Evolutionary conservation across 2,797 vertebrate genomes (phyloP).

Genomic region (Erethizon dorsatum): DNA sequence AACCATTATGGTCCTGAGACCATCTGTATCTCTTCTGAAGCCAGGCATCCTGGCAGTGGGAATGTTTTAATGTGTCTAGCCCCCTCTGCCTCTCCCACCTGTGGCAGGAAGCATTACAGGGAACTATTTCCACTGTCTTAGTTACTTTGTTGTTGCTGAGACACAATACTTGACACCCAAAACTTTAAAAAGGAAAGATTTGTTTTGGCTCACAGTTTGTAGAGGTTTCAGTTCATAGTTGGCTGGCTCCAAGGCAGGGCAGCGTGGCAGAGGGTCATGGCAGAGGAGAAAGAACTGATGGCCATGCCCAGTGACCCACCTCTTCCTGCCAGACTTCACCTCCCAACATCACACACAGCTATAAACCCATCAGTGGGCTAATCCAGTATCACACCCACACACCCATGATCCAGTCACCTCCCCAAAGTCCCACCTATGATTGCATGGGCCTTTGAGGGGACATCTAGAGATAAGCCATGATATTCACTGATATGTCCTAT

Average conservation of each 20-base stretch:
- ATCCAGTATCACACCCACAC: background rate
- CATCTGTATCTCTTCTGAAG: background rate
- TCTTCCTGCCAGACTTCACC: no score
- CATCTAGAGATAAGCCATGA: background rate
- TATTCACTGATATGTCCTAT: rapidly evolving
- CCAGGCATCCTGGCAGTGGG: background rate
- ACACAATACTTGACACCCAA: background rate
- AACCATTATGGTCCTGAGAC: background rate
- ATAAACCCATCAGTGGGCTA: background rate
- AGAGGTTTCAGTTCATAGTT: background rate
- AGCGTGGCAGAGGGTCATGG: background rate
- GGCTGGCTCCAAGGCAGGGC: background rate
- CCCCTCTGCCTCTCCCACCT: rapidly evolving
- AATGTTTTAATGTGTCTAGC: background rate
- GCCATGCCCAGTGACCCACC: background rate
- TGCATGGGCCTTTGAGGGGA: background rate
- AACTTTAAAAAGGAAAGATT: background rate
- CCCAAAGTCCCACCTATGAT: background rate
- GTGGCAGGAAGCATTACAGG: background rate
- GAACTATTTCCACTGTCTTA: no score
- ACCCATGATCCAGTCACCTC: background rate
- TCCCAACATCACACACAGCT: background rate
- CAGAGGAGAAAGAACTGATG: background rate
- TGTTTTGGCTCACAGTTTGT: background rate
- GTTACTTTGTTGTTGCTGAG: background rate